Percentiles rank a stretch among this genome's conserved stretches.
Evolutionary conservation across 2,888 invertebrate species (phyloP).

Genomic region (Drosophila algonquin): DNA sequence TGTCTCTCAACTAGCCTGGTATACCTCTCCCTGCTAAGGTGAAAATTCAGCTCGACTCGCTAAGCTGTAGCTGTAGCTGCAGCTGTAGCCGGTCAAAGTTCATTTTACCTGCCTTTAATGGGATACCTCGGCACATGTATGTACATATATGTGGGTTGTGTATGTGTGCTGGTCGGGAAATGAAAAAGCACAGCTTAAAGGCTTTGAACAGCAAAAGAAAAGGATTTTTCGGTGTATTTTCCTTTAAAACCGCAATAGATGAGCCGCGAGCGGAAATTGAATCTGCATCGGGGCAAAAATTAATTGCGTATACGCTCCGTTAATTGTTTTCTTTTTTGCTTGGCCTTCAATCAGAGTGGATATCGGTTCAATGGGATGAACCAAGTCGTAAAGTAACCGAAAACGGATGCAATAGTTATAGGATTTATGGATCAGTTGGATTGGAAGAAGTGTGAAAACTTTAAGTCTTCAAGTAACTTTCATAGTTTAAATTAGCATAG

Average conservation of each 20-base stretch:
- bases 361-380: constrained; percentile 13
- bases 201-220: constrained; percentile 19
- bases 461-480: neutral
- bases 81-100: constrained; percentile 56
- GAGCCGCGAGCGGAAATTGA: constrained; percentile 37
- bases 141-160: constrained; percentile 11
- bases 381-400: neutral
- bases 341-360: constrained; percentile 8
- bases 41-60: constrained; percentile 37
- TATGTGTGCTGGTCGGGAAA: constrained; percentile 23
- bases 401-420: neutral
- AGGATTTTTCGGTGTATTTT: constrained; percentile 17
- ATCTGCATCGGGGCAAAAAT: constrained; percentile 25
- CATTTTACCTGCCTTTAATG: constrained; percentile 51
- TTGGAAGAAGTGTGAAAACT: neutral
- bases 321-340: constrained; percentile 46
- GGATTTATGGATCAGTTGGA: constrained; percentile 2
- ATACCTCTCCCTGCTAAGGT: constrained; percentile 9
- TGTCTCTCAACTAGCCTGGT: constrained; percentile 6
- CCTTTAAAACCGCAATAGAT: constrained; percentile 32
- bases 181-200: constrained; percentile 36
- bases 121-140: constrained; percentile 7
- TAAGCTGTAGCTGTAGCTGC: constrained; percentile 53
- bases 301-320: constrained; percentile 31
- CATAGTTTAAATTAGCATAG: too few species aligned